phyloP scores from a whole-genome alignment of 2,888 invertebrate genomes.

The Dusona sp. region DNA sequence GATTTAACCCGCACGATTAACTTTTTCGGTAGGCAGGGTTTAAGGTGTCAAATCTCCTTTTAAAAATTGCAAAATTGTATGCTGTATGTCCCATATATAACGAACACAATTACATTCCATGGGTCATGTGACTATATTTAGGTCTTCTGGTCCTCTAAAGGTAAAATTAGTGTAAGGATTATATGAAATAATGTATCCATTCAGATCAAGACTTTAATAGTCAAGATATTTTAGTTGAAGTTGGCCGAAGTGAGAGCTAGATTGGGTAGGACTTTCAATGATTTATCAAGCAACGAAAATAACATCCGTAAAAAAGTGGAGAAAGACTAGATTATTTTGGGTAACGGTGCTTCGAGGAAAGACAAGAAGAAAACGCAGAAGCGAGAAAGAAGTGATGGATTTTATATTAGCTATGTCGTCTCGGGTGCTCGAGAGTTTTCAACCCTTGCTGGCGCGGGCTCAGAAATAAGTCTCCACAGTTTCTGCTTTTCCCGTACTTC shows the following conservation, averaged over 20 bases:
- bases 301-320: background rate
- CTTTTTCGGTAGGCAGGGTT: too few species aligned
- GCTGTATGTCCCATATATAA: too few species aligned
- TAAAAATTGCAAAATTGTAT: too few species aligned
- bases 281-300: background rate
- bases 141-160: background rate
- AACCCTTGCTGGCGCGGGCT: constrained; percentile 55
- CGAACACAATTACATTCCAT: background rate
- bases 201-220: background rate
- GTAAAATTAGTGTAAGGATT: background rate
- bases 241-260: background rate
- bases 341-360: background rate
- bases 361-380: background rate
- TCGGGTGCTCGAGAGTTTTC: constrained; percentile 44
- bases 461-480: constrained; percentile 25
- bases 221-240: background rate
- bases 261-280: background rate
- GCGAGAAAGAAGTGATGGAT: background rate
- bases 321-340: background rate
- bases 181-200: background rate
- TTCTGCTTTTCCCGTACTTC: constrained; percentile 48
- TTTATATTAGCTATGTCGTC: constrained; percentile 21
- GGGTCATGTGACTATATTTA: background rate
- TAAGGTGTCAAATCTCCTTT: too few species aligned
- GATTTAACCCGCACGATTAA: too few species aligned